Conservation (phyloP, 2,888 invertebrate species). For the Lobophora halterata region DNA sequence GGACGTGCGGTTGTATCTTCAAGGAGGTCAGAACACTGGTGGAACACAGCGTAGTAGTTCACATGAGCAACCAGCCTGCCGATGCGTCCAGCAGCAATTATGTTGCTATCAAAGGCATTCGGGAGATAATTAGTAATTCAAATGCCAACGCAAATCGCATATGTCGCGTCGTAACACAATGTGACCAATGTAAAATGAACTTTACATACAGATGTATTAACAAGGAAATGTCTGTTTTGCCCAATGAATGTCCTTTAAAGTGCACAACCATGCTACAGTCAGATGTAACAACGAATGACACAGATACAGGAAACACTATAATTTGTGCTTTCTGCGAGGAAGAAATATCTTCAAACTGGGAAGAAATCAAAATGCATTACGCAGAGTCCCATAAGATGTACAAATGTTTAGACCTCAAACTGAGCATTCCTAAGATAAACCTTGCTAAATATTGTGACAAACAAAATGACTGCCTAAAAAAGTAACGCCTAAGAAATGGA, state of each 20-base stretch:
- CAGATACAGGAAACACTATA: conserved; percentile 35
- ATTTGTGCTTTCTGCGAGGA: conserved; percentile 57
- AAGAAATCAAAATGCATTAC: conserved; percentile 60
- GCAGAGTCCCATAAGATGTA: conserved; percentile 50
- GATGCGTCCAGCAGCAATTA: conserved; percentile 11
- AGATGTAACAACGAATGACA: conserved; percentile 19
- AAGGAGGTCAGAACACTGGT: conserved; percentile 45
- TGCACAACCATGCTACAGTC: conserved; percentile 40
- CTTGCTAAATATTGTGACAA: conserved; percentile 35
- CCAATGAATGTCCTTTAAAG: conserved; percentile 61
- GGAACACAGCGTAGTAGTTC: too few species aligned
- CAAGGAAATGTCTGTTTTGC: conserved; percentile 51
- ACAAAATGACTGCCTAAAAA: conserved; percentile 25
- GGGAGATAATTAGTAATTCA: conserved; percentile 25
- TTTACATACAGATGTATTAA: conserved; percentile 60
- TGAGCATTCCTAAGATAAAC: conserved; percentile 47
- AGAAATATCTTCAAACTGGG: conserved; percentile 54
- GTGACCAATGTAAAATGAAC: conserved; percentile 56
- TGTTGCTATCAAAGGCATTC: conserved; percentile 31
- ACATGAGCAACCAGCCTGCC: conserved; percentile 40
- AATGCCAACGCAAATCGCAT: conserved; percentile 31
- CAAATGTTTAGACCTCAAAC: conserved; percentile 57
- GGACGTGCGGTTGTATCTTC: conserved; percentile 53
- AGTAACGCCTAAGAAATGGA: too few species aligned
- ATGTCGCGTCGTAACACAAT: conserved; percentile 58